These are phyloP conservation scores for Molossus alvarezi DNA, from an alignment of 2,797 vertebrate genomes.

Conservation along the genomic window DNA sequence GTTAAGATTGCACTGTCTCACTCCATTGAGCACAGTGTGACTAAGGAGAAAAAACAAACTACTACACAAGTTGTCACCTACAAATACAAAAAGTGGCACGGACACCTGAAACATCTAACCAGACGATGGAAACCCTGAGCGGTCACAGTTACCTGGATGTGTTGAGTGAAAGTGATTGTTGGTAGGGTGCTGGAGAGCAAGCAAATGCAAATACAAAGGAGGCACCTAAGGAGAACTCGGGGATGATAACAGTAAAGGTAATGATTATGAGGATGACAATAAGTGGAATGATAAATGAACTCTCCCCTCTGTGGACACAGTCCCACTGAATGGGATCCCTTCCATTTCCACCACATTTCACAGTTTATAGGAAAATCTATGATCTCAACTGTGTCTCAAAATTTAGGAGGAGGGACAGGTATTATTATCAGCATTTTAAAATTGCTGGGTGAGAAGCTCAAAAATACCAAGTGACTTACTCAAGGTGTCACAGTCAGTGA, in stretches of 20 bases:
- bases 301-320: neutral
- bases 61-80: neutral
- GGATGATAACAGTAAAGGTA: neutral
- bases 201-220: neutral
- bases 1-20: neutral
- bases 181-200: neutral
- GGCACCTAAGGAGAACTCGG: neutral
- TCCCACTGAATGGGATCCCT: neutral
- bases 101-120: neutral
- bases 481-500: neutral
- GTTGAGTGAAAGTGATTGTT: neutral
- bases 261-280: neutral
- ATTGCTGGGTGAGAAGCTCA: neutral
- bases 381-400: constrained; percentile 53
- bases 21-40: neutral
- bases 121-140: neutral
- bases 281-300: neutral
- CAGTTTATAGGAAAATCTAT: constrained; percentile 19
- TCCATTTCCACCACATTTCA: neutral
- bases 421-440: constrained; percentile 24
- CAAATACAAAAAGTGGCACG: neutral
- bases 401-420: neutral
- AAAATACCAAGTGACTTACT: constrained; percentile 6
- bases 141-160: neutral
- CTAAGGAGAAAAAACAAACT: neutral